Evolutionary conservation across 2,113 vertebrate genomes (phyloP).

Genomic region (Eurystomus gularis): DNA sequence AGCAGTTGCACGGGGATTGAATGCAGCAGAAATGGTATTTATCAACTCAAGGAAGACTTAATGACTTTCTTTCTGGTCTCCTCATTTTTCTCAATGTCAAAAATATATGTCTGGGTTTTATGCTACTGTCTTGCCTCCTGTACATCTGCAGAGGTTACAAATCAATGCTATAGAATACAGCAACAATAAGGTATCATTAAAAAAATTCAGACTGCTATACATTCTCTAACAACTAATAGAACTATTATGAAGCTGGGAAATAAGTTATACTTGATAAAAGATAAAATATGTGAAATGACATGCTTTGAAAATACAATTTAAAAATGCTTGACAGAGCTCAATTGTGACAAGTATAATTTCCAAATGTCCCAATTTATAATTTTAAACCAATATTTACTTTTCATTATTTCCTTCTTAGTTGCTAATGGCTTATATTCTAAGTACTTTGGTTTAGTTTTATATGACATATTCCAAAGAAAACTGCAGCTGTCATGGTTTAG

Average conservation of each 20-base stretch:
- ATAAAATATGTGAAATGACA: neutral
- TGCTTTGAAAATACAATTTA: neutral
- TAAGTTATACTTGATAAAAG: neutral
- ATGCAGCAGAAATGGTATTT: neutral
- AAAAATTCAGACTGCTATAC: neutral
- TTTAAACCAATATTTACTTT: neutral
- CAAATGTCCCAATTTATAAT: neutral
- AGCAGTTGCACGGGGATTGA: neutral
- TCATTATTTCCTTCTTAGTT: neutral
- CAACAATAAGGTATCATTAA: neutral
- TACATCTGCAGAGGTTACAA: neutral
- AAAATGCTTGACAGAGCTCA: neutral
- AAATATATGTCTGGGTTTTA: neutral
- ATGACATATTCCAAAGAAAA: neutral
- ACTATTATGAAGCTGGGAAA: neutral
- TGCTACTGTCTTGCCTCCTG: neutral
- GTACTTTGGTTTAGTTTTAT: neutral
- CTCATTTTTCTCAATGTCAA: neutral
- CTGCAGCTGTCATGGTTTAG: neutral
- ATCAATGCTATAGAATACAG: neutral
- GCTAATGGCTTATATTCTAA: neutral
- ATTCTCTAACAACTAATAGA: neutral
- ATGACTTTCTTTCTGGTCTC: neutral
- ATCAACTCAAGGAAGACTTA: neutral
- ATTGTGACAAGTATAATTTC: neutral